Conservation (phyloP, 2,113 vertebrate genomes). For the Girardinichthys multiradiatus region DNA sequence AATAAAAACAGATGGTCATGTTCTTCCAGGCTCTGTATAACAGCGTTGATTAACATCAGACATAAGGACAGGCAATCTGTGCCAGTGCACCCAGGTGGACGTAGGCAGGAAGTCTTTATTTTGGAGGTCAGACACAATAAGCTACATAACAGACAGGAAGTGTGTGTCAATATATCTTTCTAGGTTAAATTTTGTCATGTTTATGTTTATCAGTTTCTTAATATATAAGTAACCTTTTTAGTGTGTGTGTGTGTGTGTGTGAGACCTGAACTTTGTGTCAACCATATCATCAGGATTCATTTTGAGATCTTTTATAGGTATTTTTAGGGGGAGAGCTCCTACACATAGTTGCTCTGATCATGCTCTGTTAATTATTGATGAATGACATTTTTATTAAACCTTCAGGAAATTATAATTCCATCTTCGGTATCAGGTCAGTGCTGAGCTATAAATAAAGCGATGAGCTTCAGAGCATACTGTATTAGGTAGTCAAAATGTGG, state of each 20-base stretch:
- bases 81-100: slow-evolving; percentile 58
- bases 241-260: slow-evolving; percentile 39
- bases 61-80: slow-evolving; percentile 55
- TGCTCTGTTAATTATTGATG: slow-evolving; percentile 37
- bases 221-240: no score
- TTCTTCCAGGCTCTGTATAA: slow-evolving; percentile 45
- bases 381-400: slow-evolving; percentile 31
- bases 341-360: not conserved
- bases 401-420: slow-evolving; percentile 49
- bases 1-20: slow-evolving; percentile 54
- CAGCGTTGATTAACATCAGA: slow-evolving; percentile 61
- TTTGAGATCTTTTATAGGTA: not conserved
- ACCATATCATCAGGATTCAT: slow-evolving; percentile 3
- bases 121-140: slow-evolving; percentile 55
- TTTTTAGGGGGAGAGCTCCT: not conserved
- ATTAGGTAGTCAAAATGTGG: not conserved
- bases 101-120: slow-evolving; percentile 64
- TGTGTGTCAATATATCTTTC: no score
- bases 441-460: slow-evolving; percentile 55
- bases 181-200: no score
- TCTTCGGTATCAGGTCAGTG: slow-evolving; percentile 47
- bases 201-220: no score
- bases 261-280: slow-evolving; percentile 3
- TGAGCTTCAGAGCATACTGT: slow-evolving; percentile 1
- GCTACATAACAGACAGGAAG: slow-evolving; percentile 53